Base-by-base conservation (phyloP, 2,888 invertebrate genomes). In the Beris morrisii region DNA sequence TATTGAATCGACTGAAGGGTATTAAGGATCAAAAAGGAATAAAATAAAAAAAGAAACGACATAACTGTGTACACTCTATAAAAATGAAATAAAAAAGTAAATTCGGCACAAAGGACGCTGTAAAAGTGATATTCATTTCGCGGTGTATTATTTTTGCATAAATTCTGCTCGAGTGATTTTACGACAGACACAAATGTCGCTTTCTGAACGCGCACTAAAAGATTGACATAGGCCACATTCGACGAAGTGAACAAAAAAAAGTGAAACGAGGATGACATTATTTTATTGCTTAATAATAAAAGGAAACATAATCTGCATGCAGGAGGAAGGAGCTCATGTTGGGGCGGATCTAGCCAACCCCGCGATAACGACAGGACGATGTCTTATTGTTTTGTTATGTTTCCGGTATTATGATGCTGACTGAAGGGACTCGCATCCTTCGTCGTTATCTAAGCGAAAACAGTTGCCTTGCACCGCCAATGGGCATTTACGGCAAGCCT, bases 141-240 rank as follows among this genome's bases (percentile, higher is more conserved):
- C 69, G 69, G 69, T 69, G 46, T 69, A 69, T 69, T 69, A 69
- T 69, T 69, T 69, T 69, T 68, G 69, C 68, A 69, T 68, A 69
- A 69, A 65, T 69, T 69, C 66, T 57, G 61, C 69, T 68, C 48
- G 66, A 69, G 56, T 69, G 69, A 66, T 68, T 69, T 69, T 69
- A 63, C 13, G 54, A 31, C 63, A 22, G 44, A 38, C 63, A 31
- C 63, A 63, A 53, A 43, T 53, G 53, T 15, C 54, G 15, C n/a
- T 38, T 32, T 43, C 44, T 45, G 28, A 45, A 15, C n/a, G 31
- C 6, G 52, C 32, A 44, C 52, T 30, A 53, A 44, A 43, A 44
- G 63, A n/a, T 53, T 43, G 43, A 52, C 32, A 11, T 44, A 53
- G 43, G 52, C 54, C n/a, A 7, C 54, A 53, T 52, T 63, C 11